phyloP scores from a whole-genome alignment of 2,888 invertebrate genomes.

The Cryptophagus acutangulus region DNA sequence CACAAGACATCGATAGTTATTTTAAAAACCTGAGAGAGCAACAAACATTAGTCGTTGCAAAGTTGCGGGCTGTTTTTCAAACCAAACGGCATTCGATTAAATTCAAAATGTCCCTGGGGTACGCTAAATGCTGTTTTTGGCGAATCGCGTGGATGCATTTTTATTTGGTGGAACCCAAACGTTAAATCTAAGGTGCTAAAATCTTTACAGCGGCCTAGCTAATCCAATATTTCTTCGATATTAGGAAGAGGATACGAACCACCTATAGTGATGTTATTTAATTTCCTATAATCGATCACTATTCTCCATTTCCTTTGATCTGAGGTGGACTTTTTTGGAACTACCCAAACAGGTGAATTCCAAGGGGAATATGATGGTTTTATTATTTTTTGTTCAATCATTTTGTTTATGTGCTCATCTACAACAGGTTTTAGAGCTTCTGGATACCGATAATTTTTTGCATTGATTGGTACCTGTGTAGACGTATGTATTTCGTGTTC shows the following conservation, averaged over 20 bases:
- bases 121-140: slow-evolving; percentile 16
- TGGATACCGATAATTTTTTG: slow-evolving; percentile 29
- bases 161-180: slow-evolving; percentile 19
- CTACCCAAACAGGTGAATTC: slow-evolving; percentile 24
- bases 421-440: slow-evolving; percentile 28
- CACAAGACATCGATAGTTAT: slow-evolving; percentile 30
- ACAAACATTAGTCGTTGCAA: slow-evolving; percentile 36
- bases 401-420: slow-evolving; percentile 16
- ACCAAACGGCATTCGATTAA: slow-evolving; percentile 16
- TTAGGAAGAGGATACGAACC: slow-evolving; percentile 13
- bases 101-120: slow-evolving; percentile 15
- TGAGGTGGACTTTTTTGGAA: slow-evolving; percentile 13
- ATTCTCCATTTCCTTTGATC: slow-evolving; percentile 12
- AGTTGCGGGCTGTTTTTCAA: slow-evolving; percentile 15
- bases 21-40: slow-evolving; percentile 31
- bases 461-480: slow-evolving; percentile 19
- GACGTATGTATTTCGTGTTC: slow-evolving; percentile 21
- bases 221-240: slow-evolving; percentile 17
- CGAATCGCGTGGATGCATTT: slow-evolving; percentile 14
- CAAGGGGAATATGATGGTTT: slow-evolving; percentile 17
- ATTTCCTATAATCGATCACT: slow-evolving; percentile 12
- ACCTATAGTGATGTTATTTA: slow-evolving; percentile 14
- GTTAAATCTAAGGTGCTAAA: slow-evolving; percentile 16
- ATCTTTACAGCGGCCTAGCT: slow-evolving; percentile 18
- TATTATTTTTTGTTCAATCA: slow-evolving; percentile 23